Conservation (phyloP, 2,888 invertebrate genomes). For the Apamea sordens region DNA sequence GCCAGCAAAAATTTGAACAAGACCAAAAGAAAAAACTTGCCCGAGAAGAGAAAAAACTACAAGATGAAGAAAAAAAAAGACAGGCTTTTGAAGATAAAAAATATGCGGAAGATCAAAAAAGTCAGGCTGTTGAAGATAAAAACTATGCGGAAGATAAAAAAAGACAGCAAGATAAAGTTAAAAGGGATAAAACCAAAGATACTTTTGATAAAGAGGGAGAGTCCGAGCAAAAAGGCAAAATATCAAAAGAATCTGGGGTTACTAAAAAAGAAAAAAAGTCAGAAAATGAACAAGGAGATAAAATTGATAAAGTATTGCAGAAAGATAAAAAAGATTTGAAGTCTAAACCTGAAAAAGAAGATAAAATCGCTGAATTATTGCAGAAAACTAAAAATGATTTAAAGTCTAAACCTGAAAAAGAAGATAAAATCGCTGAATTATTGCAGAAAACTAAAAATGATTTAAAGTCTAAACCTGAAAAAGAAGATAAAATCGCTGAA, state of each 20-base stretch:
- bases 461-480: background rate
- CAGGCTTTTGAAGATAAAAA: constrained; percentile 27
- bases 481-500: background rate
- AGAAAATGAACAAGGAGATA: constrained; percentile 22
- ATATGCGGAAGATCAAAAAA: constrained; percentile 21
- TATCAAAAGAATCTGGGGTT: background rate
- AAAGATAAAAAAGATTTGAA: background rate
- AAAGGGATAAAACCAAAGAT: background rate
- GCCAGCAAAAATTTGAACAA: constrained; percentile 42
- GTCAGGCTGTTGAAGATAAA: constrained; percentile 24
- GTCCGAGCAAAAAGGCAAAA: background rate
- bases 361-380: background rate
- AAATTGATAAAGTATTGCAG: background rate
- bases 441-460: background rate
- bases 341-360: background rate
- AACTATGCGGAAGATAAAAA: constrained; percentile 25
- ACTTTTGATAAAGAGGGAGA: background rate
- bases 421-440: constrained; percentile 1
- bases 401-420: constrained; percentile 15
- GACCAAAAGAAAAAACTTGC: constrained; percentile 39
- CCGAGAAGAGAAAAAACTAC: constrained; percentile 51
- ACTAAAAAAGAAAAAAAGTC: background rate
- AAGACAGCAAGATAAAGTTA: background rate
- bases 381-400: background rate
- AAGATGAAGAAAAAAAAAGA: constrained; percentile 29